Base-by-base conservation (phyloP, 2,797 vertebrate genomes). In the Argya squamiceps region DNA sequence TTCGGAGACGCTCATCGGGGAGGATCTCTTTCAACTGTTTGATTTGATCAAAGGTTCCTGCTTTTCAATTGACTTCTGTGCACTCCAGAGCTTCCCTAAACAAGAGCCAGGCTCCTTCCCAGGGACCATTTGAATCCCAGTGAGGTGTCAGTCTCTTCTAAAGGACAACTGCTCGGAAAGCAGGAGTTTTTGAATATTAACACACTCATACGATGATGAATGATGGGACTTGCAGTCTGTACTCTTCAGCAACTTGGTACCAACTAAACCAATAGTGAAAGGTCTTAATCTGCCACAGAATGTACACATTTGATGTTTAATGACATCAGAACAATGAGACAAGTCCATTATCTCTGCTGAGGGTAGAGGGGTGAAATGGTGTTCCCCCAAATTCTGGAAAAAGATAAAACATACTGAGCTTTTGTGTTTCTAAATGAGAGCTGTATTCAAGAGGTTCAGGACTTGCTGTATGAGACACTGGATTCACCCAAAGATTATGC, bases 41-140 rank as follows among this genome's bases (percentile, higher is more conserved):
- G 80, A 92, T 83, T 88, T 93, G 94, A 96, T 96, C 95, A 96
- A 96, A 96, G 91, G 64, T 92, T 94, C 68, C 29, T 79, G 77
- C 71, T 96, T 95, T 96, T 88, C 84, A 70, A 2, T 74, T 94
- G 88, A 79, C 86, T 94, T 77, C 84, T 63, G 41, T 46, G 76
- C 69, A 93, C 88, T 93, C 79, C 36, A 86, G 88, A 94, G 83
- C 77, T 67, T 46, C 88, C 53, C 0, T 3, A 83, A 94, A 91
- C 89, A 91, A 84, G 68, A 91, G 46, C 39, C 67, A 69, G 65
- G 70, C 63, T 88, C 74, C 39, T 47, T 87, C 92, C 60, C 75
- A 88, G 75, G 69, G 86, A 94, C 83, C 74, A 49, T n/a, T 7
- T 2, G 2, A 94, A 85, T 80, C 81, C 92, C 92, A 80, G 64